These are phyloP conservation scores for Drosophila mimetica DNA, from an alignment of 2,888 invertebrate species.

Conservation along the genomic window DNA sequence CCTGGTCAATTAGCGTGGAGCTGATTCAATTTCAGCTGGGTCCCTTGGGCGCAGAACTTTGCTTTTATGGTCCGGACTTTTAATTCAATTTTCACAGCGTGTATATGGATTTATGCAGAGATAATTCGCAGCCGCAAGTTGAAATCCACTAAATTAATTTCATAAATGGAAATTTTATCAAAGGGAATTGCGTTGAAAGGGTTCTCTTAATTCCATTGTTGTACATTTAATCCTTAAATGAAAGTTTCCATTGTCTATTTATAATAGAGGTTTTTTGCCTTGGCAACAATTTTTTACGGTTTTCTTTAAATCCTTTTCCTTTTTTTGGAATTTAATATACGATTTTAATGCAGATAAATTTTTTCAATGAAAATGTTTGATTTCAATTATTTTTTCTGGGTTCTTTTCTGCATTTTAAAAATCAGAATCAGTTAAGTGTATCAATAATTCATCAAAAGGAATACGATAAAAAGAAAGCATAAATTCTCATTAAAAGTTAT, in stretches of 20 bases:
- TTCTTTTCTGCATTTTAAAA: neutral
- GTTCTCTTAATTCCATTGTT: conserved; percentile 20
- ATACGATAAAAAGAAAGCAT: conserved; percentile 52
- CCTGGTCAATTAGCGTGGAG: conserved; percentile 62
- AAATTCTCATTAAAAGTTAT: conserved; percentile 76
- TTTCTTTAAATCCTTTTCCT: neutral
- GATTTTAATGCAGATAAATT: neutral
- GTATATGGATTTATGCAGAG: conserved; percentile 28
- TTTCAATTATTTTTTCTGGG: neutral
- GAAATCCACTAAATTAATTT: conserved; percentile 55
- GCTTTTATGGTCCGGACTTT: conserved; percentile 25
- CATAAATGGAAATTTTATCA: conserved; percentile 40
- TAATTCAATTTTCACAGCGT: conserved; percentile 55
- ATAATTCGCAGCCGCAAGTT: conserved; percentile 22
- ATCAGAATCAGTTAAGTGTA: conserved; percentile 25
- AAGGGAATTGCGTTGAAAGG: conserved; percentile 26
- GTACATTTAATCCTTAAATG: neutral
- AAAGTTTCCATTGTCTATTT: neutral
- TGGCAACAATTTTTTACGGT: no score
- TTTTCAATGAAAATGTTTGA: neutral
- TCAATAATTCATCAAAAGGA: conserved; percentile 44
- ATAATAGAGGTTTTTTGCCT: no score
- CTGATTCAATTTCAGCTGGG: conserved; percentile 60
- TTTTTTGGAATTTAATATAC: no score
- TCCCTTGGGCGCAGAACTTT: conserved; percentile 28